Base-by-base conservation (phyloP, 1,140 invertebrate species). In the Bombus superbus region DNA sequence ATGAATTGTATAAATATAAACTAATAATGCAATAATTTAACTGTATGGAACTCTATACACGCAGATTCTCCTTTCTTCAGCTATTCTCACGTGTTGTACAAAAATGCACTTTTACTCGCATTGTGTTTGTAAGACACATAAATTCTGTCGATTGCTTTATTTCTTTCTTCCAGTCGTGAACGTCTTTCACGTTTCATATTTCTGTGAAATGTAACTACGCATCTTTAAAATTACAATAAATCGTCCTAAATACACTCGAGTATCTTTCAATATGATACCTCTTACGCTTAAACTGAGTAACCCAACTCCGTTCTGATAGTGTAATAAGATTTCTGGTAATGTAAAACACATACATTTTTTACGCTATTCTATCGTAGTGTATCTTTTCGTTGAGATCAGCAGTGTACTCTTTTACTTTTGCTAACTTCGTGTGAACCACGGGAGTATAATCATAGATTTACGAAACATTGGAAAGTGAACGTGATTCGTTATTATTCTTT, bases 1-100 rank as follows among this genome's bases (percentile, higher is more conserved):
- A 68, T 69, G 82, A 69, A 3, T 42, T 40, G 13, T 79, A 71
- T 59, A 78, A 71, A 71, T 71, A 59, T 80, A 72, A 85, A 85
- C 73, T 85, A 85, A 80, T 47, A 80, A 64, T 72, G 28, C 11
- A 80, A 62, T 85, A 85, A 71, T 78, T 85, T 62, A 80, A 71
- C 35, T 35, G 6, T 35, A 80, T 72, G 42, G 18, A 85, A 85
- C 40, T 72, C 10, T 73, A 38, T 18, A 40, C 42, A 44, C 40
- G 40, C n/a, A 10, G 28, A 47, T 53, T 18, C 3, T 77, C 76
- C 72, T 79, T 64, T 72, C 57, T 53, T 62, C 18, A 80, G 80
- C 77, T 85, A 80, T 85, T n/a, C 53, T 62, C 35, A 64, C 44
- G 5, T 22, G 57, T 79, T 44, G 40, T 72, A 72, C 53, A 62